phyloP scores from a whole-genome alignment of 2,113 vertebrate species.

The Triplophysa tibetana region DNA sequence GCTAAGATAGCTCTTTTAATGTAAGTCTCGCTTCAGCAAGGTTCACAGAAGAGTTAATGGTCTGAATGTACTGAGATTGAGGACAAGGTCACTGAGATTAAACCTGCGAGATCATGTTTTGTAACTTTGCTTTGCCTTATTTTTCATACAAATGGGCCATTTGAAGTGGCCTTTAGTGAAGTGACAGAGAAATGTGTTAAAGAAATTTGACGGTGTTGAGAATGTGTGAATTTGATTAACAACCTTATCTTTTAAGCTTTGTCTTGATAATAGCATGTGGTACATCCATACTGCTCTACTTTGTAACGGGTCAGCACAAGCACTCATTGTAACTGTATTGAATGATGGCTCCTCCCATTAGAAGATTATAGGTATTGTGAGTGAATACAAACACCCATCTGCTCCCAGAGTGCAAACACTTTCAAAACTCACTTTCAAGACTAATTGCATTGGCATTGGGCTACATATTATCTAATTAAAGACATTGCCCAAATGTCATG shows the following conservation, averaged over 20 bases:
- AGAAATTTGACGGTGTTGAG: background rate
- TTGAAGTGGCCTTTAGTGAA: no score
- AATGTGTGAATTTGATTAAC: background rate
- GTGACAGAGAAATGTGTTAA: background rate
- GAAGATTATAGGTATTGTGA: constrained; percentile 36
- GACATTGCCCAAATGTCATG: background rate
- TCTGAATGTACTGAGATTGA: background rate
- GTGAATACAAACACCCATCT: constrained; percentile 28
- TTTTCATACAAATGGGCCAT: no score
- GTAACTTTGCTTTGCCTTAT: background rate
- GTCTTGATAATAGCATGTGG: constrained; percentile 9
- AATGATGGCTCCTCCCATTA: constrained; percentile 14
- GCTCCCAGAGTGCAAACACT: background rate
- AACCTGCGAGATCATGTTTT: background rate
- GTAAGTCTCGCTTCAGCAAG: constrained; percentile 10
- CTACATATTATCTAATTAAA: background rate
- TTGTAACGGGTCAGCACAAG: constrained; percentile 15
- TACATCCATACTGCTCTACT: constrained; percentile 25
- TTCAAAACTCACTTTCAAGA: background rate
- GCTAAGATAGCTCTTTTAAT: constrained; percentile 6
- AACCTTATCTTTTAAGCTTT: constrained; percentile 19
- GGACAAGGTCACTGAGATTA: constrained; percentile 1
- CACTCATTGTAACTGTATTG: constrained; percentile 16
- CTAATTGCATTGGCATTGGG: background rate
- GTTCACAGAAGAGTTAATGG: constrained; percentile 38